Evolutionary conservation across 2,113 vertebrate species (phyloP).

Genomic region (Rhinolophus sinicus): DNA sequence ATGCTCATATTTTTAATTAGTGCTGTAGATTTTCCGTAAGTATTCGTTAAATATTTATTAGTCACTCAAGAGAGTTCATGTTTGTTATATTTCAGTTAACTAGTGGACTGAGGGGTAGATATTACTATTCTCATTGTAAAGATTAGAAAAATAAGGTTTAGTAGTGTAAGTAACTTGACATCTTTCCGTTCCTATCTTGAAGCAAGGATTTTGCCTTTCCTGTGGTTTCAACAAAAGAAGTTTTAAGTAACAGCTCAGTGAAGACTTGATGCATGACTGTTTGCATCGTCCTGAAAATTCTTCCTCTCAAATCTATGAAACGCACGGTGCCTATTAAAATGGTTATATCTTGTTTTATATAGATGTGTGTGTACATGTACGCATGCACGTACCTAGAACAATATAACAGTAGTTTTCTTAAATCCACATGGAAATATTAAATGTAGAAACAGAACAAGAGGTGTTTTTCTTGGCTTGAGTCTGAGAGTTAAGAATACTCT

Average conservation of each 20-base stretch:
- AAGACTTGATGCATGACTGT: background rate
- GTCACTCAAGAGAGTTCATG: background rate
- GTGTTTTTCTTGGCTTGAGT: background rate
- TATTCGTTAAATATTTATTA: background rate
- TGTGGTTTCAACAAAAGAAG: background rate
- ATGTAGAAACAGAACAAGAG: background rate
- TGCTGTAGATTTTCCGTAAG: background rate
- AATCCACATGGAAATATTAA: background rate
- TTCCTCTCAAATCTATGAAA: background rate
- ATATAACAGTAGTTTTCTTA: background rate
- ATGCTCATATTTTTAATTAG: background rate
- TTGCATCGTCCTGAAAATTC: background rate
- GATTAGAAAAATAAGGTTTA: background rate
- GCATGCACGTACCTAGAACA: background rate
- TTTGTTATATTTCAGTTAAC: slow-evolving; percentile 10
- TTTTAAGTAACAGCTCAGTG: background rate
- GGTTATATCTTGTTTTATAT: background rate
- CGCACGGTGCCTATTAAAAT: background rate
- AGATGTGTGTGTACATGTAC: background rate
- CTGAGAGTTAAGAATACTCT: background rate
- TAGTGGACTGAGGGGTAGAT: background rate
- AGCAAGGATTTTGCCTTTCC: background rate
- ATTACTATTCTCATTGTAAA: background rate
- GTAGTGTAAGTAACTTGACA: background rate
- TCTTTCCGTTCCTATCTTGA: background rate